Conservation (phyloP, 2,888 invertebrate species). For the Oscheius myriophilus region DNA sequence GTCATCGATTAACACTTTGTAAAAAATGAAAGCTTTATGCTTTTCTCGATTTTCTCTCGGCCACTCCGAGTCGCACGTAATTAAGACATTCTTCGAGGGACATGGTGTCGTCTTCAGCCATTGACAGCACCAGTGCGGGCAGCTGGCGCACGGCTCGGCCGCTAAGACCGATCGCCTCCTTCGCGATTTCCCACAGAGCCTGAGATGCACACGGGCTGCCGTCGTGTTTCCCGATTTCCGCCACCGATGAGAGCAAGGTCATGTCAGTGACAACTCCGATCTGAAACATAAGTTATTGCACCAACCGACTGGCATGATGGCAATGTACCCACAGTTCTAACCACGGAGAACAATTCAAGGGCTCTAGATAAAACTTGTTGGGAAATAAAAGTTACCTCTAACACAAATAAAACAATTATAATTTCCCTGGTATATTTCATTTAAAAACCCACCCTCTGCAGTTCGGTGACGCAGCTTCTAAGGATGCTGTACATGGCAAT, state of each 20-base stretch:
- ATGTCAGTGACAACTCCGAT: neutral
- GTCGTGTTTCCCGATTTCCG: neutral
- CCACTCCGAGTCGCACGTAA: neutral
- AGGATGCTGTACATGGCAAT: slow-evolving; percentile 86
- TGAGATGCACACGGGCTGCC: neutral
- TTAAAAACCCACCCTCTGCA: slow-evolving; percentile 78
- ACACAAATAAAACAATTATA: too few relatives aligned
- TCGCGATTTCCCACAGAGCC: neutral
- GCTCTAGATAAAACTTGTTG: too few relatives aligned
- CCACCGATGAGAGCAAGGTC: neutral
- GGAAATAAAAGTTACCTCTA: too few relatives aligned
- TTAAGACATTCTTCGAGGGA: slow-evolving; percentile 7
- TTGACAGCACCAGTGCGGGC: slow-evolving; percentile 20
- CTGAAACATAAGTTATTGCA: neutral
- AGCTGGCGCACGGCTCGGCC: slow-evolving; percentile 29
- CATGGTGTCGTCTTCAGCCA: slow-evolving; percentile 4
- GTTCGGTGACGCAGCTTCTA: slow-evolving; percentile 83
- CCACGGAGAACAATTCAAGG: too few relatives aligned
- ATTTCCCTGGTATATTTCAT: neutral
- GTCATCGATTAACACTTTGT: too few relatives aligned
- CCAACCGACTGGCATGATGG: too few relatives aligned
- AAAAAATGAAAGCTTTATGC: too few relatives aligned
- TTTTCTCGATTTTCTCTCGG: neutral
- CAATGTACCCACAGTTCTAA: too few relatives aligned
- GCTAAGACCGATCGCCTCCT: slow-evolving; percentile 21